Conservation (phyloP, 2,888 invertebrate species). For the Cybosia mesomella region DNA sequence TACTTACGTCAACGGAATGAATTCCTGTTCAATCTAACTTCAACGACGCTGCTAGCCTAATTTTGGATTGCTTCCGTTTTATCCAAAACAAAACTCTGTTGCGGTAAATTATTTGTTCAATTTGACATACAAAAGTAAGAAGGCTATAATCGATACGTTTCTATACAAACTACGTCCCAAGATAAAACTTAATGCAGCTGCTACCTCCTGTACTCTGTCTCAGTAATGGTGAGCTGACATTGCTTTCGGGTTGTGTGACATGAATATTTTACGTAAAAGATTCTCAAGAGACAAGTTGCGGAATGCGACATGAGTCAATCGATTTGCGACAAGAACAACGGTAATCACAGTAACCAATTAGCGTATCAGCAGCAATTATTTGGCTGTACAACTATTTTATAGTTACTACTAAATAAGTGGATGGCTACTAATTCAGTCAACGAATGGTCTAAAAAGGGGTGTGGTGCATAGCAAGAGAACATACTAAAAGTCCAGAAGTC, state of each 20-base stretch:
- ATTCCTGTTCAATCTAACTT: too few species aligned
- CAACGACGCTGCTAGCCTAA: background rate
- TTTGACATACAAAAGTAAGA: background rate
- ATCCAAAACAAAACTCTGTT: background rate
- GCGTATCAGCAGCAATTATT: too few species aligned
- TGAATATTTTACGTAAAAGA: constrained; percentile 1
- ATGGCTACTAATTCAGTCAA: too few species aligned
- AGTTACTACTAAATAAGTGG: too few species aligned
- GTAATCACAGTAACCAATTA: too few species aligned
- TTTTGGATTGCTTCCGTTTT: background rate
- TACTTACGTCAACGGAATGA: too few species aligned
- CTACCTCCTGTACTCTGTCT: background rate
- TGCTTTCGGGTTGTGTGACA: background rate
- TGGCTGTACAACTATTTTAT: too few species aligned
- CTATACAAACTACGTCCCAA: background rate
- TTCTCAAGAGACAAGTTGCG: background rate
- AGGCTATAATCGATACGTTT: background rate
- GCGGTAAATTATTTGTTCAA: background rate
- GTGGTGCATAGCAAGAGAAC: too few species aligned
- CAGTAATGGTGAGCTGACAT: background rate
- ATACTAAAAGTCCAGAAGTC: too few species aligned
- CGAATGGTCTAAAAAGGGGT: too few species aligned
- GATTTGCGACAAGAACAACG: too few species aligned
- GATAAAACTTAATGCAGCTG: background rate
- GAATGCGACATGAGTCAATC: too few species aligned